Percentiles rank a stretch among this genome's conserved stretches.
phyloP scores from a whole-genome alignment of 1,140 invertebrate genomes.

The Papilio machaon region DNA sequence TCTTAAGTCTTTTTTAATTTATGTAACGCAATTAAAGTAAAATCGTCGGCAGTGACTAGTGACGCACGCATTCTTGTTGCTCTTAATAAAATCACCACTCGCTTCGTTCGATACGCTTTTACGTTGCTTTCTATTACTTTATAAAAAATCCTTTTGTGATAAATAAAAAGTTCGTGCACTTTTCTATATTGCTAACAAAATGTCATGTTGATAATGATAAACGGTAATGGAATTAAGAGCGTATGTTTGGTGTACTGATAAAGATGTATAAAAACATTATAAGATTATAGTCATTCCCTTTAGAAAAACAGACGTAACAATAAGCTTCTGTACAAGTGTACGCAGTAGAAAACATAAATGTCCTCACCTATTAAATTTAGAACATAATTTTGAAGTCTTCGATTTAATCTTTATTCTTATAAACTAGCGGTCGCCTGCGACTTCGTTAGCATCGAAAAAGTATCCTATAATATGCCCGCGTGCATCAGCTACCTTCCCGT shows the following conservation, averaged over 20 bases:
- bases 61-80: slow-evolving; percentile 44
- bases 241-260: not conserved
- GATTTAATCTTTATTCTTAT: too few relatives aligned
- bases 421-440: too few relatives aligned
- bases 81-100: slow-evolving; percentile 41
- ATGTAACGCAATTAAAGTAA: slow-evolving; percentile 81
- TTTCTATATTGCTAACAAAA: slow-evolving; percentile 32
- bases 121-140: slow-evolving; percentile 6
- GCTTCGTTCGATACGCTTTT: slow-evolving; percentile 6
- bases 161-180: slow-evolving; percentile 5
- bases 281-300: too few relatives aligned
- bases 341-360: too few relatives aligned
- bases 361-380: too few relatives aligned
- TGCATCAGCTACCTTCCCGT: too few relatives aligned
- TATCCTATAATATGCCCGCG: too few relatives aligned
- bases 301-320: too few relatives aligned
- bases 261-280: not conserved
- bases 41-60: slow-evolving; percentile 64
- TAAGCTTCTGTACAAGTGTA: too few relatives aligned
- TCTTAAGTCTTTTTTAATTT: slow-evolving; percentile 79
- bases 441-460: too few relatives aligned
- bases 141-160: slow-evolving; percentile 1
- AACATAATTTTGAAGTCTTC: too few relatives aligned
- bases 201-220: not conserved
- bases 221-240: not conserved